Conservation (phyloP, 2,113 vertebrate species). For the Promerops cafer region DNA sequence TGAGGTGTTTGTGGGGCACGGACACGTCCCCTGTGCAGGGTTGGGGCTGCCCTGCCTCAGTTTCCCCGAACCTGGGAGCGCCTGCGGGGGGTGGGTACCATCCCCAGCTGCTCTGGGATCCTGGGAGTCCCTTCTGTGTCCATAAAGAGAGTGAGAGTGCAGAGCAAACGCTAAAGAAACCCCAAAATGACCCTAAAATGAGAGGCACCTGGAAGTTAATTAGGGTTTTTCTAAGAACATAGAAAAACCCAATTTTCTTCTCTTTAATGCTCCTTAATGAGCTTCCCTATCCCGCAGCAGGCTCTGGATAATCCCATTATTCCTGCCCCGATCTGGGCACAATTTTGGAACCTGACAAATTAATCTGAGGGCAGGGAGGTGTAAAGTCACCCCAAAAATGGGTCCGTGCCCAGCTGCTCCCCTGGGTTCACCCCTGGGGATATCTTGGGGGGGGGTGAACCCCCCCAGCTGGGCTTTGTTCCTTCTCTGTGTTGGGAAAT, state of each 20-base stretch:
- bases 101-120: neutral
- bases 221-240: neutral
- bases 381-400: neutral
- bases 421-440: neutral
- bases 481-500: neutral
- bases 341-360: neutral
- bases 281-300: neutral
- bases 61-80: neutral
- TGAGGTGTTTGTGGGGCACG: fast-evolving
- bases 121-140: neutral
- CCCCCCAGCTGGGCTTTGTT: neutral
- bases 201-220: neutral
- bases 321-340: neutral
- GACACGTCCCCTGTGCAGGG: fast-evolving
- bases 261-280: neutral
- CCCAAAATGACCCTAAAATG: neutral
- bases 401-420: neutral
- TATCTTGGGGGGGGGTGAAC: neutral
- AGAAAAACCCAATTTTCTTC: neutral
- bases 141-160: fast-evolving
- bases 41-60: neutral
- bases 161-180: neutral
- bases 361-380: neutral
- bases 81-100: neutral
- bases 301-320: slow-evolving; percentile 2